Evolutionary conservation across 2,797 vertebrate species (phyloP).

Genomic region (Fistularia commersonii): DNA sequence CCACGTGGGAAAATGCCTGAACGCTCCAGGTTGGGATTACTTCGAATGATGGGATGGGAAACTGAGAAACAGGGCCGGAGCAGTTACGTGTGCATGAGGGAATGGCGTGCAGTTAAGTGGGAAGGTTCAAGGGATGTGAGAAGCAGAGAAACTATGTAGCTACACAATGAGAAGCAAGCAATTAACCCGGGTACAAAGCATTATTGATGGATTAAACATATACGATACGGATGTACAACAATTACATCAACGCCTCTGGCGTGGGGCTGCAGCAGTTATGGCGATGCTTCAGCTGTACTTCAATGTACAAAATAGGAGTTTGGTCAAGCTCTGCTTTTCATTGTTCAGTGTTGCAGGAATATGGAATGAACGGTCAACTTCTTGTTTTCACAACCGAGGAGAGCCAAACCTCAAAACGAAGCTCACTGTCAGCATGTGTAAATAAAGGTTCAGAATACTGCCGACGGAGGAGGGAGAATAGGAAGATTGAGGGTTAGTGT

Average conservation of each 20-base stretch:
- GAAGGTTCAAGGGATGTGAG: not conserved
- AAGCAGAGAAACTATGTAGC: too few species aligned
- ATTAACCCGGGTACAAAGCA: too few species aligned
- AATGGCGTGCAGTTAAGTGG: not conserved
- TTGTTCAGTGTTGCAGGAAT: slow-evolving; percentile 4
- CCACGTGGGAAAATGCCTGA: not conserved
- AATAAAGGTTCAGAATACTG: slow-evolving; percentile 52
- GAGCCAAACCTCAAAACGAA: slow-evolving; percentile 25
- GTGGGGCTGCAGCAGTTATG: too few species aligned
- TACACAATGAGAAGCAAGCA: not conserved
- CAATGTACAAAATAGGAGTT: too few species aligned
- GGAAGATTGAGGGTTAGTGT: not conserved
- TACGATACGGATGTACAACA: too few species aligned
- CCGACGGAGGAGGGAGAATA: slow-evolving; percentile 39
- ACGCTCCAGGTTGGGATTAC: not conserved
- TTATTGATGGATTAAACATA: too few species aligned
- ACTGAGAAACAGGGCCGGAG: not conserved
- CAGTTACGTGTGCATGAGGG: too few species aligned
- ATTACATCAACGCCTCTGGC: too few species aligned
- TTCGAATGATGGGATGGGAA: not conserved
- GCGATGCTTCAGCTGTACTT: not conserved
- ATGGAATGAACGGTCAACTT: slow-evolving; percentile 8
- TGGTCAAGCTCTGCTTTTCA: not conserved
- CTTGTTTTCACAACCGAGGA: slow-evolving; percentile 22
- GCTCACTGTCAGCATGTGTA: slow-evolving; percentile 15